Conservation (phyloP, 2,113 vertebrate species). For the Xerus inauris region DNA sequence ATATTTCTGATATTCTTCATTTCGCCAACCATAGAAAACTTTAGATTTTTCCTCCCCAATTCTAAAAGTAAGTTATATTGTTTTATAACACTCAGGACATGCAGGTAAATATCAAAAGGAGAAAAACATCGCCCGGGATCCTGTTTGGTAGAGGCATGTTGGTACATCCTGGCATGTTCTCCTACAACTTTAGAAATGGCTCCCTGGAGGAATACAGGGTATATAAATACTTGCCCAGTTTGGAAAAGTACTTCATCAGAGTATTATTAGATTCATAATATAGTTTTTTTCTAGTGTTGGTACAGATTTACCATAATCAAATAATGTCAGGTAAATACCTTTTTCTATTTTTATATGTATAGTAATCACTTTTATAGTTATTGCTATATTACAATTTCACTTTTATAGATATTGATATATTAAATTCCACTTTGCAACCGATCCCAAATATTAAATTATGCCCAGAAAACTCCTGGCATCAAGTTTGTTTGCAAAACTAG, state of each 20-base stretch:
- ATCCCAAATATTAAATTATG: slow-evolving; percentile 61
- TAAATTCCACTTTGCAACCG: slow-evolving; percentile 45
- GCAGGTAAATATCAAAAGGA: neutral
- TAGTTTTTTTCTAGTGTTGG: slow-evolving; percentile 24
- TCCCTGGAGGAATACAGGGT: neutral
- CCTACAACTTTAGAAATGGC: slow-evolving; percentile 2
- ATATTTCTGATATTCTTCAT: neutral
- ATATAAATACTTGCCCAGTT: slow-evolving; percentile 13
- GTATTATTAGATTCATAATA: neutral
- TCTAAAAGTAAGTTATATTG: neutral
- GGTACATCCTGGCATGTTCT: neutral
- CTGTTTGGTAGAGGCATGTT: neutral
- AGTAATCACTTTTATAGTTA: slow-evolving; percentile 54
- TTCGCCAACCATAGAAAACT: neutral
- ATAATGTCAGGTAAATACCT: slow-evolving; percentile 29
- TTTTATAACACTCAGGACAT: neutral
- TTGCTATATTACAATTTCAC: slow-evolving; percentile 55
- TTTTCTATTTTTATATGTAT: slow-evolving; percentile 43
- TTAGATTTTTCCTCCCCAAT: neutral
- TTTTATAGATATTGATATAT: too few species aligned
- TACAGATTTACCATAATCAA: slow-evolving; percentile 54
- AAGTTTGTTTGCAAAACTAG: slow-evolving; percentile 73
- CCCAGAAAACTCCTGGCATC: slow-evolving; percentile 66
- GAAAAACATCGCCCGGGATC: neutral
- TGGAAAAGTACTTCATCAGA: slow-evolving; percentile 29